A percentile compares a stretch with the other conserved stretches of the same genome.
These are phyloP conservation scores for Drosophila setosimentum DNA, from an alignment of 2,888 invertebrate species.

Conservation along the genomic window DNA sequence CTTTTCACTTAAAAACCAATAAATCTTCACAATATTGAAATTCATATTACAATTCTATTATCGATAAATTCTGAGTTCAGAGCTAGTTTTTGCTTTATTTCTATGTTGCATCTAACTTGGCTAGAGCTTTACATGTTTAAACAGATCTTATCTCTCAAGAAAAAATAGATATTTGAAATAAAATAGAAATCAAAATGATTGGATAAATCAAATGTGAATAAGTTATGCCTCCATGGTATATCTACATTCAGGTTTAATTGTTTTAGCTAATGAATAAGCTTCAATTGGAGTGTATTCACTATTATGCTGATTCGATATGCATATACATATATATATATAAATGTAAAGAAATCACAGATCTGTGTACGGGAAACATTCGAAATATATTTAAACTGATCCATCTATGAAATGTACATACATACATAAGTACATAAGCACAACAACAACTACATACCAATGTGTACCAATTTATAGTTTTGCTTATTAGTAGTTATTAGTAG, in stretches of 20 bases:
- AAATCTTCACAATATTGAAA: background rate
- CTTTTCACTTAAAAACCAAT: background rate
- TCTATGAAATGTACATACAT: slow-evolving; percentile 21
- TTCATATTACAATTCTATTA: background rate
- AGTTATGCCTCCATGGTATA: background rate
- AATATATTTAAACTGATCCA: background rate
- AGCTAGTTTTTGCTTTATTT: background rate
- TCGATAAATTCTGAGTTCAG: background rate
- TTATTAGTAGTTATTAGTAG: slow-evolving; percentile 17
- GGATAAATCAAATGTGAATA: background rate
- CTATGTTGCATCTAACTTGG: background rate
- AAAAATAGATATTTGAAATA: background rate
- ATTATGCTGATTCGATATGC: background rate
- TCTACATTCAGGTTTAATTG: background rate
- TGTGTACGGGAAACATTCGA: background rate
- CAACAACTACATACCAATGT: slow-evolving; percentile 15
- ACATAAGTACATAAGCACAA: slow-evolving; percentile 22
- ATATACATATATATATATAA: background rate
- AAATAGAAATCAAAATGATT: background rate
- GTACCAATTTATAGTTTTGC: slow-evolving; percentile 24
- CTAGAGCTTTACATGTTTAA: background rate
- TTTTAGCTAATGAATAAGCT: background rate
- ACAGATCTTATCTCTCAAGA: background rate
- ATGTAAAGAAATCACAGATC: background rate
- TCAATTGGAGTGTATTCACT: background rate